phyloP scores from a whole-genome alignment of 1,140 invertebrate species.

The Formica exsecta region DNA sequence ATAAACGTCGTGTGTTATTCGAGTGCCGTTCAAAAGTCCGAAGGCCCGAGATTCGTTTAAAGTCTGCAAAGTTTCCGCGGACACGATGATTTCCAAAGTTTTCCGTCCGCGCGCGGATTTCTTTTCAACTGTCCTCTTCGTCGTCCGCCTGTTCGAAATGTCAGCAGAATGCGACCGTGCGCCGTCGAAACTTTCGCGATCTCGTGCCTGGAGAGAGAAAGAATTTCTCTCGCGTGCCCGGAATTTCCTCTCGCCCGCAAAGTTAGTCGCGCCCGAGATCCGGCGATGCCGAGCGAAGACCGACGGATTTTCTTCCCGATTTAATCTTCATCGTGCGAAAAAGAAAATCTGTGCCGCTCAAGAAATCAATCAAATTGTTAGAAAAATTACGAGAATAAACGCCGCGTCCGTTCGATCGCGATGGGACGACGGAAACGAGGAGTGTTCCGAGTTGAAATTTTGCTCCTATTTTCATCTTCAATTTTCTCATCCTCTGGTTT shows the following conservation, averaged over 20 bases:
- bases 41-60: slow-evolving; percentile 49
- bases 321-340: background rate
- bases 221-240: background rate
- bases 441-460: too few species aligned
- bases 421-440: slow-evolving; percentile 29
- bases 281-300: background rate
- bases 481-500: too few species aligned
- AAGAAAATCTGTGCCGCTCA: background rate
- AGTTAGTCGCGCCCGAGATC: background rate
- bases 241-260: background rate
- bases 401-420: background rate
- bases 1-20: slow-evolving; percentile 56
- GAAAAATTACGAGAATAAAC: slow-evolving; percentile 35
- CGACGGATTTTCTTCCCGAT: slow-evolving; percentile 16
- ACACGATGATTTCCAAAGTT: slow-evolving; percentile 54
- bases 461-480: too few species aligned
- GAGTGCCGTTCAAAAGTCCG: slow-evolving; percentile 38
- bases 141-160: slow-evolving; percentile 2
- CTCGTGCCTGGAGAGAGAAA: background rate
- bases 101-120: slow-evolving; percentile 3
- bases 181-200: slow-evolving; percentile 57
- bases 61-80: slow-evolving; percentile 50
- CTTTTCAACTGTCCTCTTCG: slow-evolving; percentile 11
- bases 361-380: background rate
- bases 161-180: slow-evolving; percentile 22